Conservation (phyloP, 2,113 vertebrate genomes). For the Platycercus adscitus region DNA sequence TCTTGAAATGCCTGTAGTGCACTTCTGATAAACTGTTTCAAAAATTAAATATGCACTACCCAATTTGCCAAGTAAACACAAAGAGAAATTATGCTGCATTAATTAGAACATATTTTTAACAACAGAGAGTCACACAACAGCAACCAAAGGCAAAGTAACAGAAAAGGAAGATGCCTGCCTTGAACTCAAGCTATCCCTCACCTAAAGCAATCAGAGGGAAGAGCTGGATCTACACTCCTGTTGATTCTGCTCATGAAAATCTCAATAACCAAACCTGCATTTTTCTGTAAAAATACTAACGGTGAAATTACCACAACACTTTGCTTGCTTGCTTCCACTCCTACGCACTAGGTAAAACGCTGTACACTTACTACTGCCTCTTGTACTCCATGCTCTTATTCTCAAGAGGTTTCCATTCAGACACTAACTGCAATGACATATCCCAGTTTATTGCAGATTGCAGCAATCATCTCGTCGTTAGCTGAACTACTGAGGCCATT, state of each 20-base stretch:
- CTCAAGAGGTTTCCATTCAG: neutral
- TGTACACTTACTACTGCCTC: neutral
- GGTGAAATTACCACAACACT: neutral
- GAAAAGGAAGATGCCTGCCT: neutral
- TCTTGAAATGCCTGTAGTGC: neutral
- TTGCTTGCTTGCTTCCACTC: neutral
- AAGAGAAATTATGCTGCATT: neutral
- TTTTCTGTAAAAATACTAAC: neutral
- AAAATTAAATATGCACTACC: neutral
- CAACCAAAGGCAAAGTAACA: neutral
- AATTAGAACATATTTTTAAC: neutral
- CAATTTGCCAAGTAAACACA: neutral
- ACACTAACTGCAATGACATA: neutral
- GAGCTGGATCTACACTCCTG: neutral
- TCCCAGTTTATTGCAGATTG: neutral
- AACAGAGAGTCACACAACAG: neutral
- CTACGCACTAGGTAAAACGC: neutral
- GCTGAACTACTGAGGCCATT: neutral
- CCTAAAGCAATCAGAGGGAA: neutral
- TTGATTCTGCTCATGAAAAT: neutral
- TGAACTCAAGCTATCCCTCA: neutral
- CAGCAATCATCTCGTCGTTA: conserved; percentile 2
- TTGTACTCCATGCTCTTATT: neutral
- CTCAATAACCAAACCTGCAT: neutral
- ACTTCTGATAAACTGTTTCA: neutral